phyloP scores from a whole-genome alignment of 2,888 invertebrate species.

The Papilio protenor region DNA sequence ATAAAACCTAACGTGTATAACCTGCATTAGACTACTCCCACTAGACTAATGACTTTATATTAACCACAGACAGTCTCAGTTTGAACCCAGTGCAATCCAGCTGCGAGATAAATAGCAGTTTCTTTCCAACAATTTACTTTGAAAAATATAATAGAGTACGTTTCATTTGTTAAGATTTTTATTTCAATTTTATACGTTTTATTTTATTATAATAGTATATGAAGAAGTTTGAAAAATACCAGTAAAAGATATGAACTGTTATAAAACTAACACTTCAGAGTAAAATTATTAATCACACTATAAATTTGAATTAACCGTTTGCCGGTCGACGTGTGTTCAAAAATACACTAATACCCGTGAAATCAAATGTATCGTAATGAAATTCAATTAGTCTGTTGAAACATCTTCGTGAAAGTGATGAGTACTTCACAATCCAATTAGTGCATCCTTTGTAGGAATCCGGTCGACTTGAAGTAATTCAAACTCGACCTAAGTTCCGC shows the following conservation, averaged over 20 bases:
- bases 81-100: slow-evolving; percentile 7
- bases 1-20: background rate
- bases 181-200: background rate
- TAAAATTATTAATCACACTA: too few relatives aligned
- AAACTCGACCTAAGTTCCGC: slow-evolving; percentile 1
- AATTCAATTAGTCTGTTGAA: background rate
- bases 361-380: background rate
- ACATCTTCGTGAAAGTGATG: background rate
- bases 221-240: background rate
- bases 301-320: too few relatives aligned
- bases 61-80: slow-evolving; percentile 18
- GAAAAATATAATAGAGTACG: background rate
- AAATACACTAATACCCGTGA: too few relatives aligned
- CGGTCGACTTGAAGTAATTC: slow-evolving; percentile 14
- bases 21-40: background rate
- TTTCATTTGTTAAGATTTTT: background rate
- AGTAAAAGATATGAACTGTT: too few relatives aligned
- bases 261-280: too few relatives aligned
- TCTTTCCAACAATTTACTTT: slow-evolving; percentile 13
- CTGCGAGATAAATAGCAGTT: slow-evolving; percentile 21
- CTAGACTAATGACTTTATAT: slow-evolving; percentile 22
- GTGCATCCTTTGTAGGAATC: slow-evolving; percentile 26
- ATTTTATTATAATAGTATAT: background rate
- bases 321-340: too few relatives aligned
- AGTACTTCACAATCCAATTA: slow-evolving; percentile 24